Evolutionary conservation across 1,140 invertebrate genomes (phyloP), one percentile per base, ranked within the genome.

Genomic region (Pararge aegeria): DNA sequence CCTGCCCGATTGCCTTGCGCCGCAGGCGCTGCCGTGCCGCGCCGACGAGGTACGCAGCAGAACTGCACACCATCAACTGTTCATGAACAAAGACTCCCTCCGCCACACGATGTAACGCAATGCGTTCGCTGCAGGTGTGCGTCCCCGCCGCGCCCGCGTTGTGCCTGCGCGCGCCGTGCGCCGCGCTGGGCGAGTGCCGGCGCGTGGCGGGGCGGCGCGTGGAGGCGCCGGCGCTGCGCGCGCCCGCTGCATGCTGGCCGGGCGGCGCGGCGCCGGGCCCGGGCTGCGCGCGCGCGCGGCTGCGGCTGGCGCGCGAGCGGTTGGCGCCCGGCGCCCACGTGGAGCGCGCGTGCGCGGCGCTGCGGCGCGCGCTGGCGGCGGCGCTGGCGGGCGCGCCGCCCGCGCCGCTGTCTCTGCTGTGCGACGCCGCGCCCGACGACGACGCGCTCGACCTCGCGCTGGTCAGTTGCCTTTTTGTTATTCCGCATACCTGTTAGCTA

Each of bases 371-470:
- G 1, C 78, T 96, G 5, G 94, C 95, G 0, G 92, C 93, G n/a
- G 78, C 89, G 60, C 81, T 89, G 69, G 87, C 91, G 86, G 80
- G 67, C 44, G 56, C 58, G 2, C 72, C 60, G 2, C 72, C 87
- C 54, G 89, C 91, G 0, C 92, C 91, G 27, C 90, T 96, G 3
- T 93, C 96, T 13, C 86, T 97, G 5, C 91, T 97, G 0, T 97
- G 97, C 78, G 96, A 96, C 75, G 90, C 97, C 5, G 95, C 96
- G 65, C 91, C 91, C 0, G 93, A 94, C 16, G 94, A 94, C 49
- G 95, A 97, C 73, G 95, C 95, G 1, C 91, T 98, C 40, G 96
- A 97, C 89, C 94, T 98, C n/a, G 96, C 96, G 12, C 90, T 97
- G 90, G 95, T 96, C 82, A 93, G 93, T 89, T 40, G 9, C n/a